Conservation (phyloP, 2,888 invertebrate species). For the Achlya flavicornis region DNA sequence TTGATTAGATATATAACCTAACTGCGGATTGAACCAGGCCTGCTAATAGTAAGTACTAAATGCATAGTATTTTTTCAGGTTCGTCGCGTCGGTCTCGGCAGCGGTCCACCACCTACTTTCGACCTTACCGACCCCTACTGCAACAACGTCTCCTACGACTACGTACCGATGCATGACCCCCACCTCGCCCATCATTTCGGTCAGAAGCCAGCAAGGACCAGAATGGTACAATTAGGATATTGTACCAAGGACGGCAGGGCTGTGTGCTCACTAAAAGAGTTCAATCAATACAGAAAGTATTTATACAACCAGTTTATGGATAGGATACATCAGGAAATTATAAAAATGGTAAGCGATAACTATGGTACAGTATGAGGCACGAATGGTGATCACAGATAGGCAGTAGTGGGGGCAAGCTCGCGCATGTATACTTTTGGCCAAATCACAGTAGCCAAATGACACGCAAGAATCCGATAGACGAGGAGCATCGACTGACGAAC, state of each 20-base stretch:
- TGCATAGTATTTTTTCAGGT: slow-evolving; percentile 49
- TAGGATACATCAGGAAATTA: slow-evolving; percentile 75
- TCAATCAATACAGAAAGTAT: slow-evolving; percentile 86
- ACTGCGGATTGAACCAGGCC: too few relatives aligned
- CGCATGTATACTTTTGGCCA: too few relatives aligned
- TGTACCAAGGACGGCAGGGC: slow-evolving; percentile 85
- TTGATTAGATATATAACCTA: too few relatives aligned
- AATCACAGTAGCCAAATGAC: too few relatives aligned
- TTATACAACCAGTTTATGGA: slow-evolving; percentile 83
- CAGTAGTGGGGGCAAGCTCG: too few relatives aligned
- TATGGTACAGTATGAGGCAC: too few relatives aligned
- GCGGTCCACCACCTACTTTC: slow-evolving; percentile 61
- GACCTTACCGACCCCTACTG: slow-evolving; percentile 77
- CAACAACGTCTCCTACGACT: slow-evolving; percentile 77
- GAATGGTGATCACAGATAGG: too few relatives aligned
- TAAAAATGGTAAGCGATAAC: slow-evolving; percentile 53
- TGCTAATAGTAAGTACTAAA: background rate
- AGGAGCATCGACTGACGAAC: too few relatives aligned
- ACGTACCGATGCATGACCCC: slow-evolving; percentile 84
- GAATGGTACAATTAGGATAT: slow-evolving; percentile 80
- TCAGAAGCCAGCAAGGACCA: slow-evolving; percentile 62
- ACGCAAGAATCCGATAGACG: too few relatives aligned
- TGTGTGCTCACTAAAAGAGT: slow-evolving; percentile 85
- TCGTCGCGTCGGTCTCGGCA: slow-evolving; percentile 66
- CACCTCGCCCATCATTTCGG: slow-evolving; percentile 81